Evolutionary conservation across 2,797 vertebrate genomes (phyloP).

Genomic region (Salmo trutta): DNA sequence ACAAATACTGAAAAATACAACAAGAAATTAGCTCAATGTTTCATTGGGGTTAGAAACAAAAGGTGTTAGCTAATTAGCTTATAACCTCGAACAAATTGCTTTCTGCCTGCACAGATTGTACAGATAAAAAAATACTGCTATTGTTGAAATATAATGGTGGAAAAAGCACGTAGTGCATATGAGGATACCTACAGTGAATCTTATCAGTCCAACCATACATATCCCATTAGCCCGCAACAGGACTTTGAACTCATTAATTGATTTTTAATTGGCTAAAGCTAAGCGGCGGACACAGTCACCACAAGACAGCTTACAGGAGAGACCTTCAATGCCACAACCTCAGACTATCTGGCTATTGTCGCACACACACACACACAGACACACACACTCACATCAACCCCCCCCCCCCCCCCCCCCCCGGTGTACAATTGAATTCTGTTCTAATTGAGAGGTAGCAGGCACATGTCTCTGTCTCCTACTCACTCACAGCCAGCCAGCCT

Average conservation of each 20-base stretch:
- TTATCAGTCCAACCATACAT: slow-evolving; percentile 63
- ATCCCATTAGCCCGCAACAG: slow-evolving; percentile 54
- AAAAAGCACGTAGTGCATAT: slow-evolving; percentile 10
- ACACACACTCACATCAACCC: neutral
- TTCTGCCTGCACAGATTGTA: slow-evolving; percentile 58
- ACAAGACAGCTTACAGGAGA: neutral
- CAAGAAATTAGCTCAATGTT: slow-evolving; percentile 48
- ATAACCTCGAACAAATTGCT: slow-evolving; percentile 69
- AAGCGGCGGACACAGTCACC: slow-evolving; percentile 27
- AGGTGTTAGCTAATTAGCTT: slow-evolving; percentile 65
- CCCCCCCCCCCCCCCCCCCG: neutral
- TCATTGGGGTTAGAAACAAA: slow-evolving; percentile 41
- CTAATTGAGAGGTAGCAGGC: slow-evolving; percentile 63
- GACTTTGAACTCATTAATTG: slow-evolving; percentile 67
- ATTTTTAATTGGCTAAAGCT: slow-evolving; percentile 67
- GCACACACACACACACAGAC: neutral
- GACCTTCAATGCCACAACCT: slow-evolving; percentile 41
- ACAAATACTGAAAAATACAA: slow-evolving; percentile 28
- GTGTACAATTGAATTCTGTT: neutral
- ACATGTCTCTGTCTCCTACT: slow-evolving; percentile 43
- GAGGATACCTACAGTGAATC: slow-evolving; percentile 32
- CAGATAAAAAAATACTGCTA: slow-evolving; percentile 54
- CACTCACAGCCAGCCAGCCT: slow-evolving; percentile 18
- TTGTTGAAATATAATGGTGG: slow-evolving; percentile 41
- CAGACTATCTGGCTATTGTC: slow-evolving; percentile 38